Conservation (phyloP, 2,797 vertebrate genomes). For the Sebastes hubbsi region DNA sequence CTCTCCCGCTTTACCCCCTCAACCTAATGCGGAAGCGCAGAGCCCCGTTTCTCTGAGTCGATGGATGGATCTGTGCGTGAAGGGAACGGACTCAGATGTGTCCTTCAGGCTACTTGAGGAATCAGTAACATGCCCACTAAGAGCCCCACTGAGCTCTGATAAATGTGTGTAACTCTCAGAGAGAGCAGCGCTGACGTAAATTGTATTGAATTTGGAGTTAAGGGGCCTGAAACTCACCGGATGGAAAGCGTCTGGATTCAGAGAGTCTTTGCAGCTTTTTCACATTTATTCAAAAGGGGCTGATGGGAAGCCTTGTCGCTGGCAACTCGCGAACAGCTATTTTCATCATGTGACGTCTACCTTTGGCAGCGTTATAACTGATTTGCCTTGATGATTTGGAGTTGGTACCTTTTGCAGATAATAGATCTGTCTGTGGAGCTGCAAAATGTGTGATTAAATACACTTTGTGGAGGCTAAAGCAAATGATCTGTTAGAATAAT, state of each 20-base stretch:
- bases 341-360: constrained; percentile 20
- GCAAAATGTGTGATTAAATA: not conserved
- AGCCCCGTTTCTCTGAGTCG: constrained; percentile 17
- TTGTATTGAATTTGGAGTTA: constrained; percentile 54
- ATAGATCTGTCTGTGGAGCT: not conserved
- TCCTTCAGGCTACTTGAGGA: constrained; percentile 54
- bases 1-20: not conserved
- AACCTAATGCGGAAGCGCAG: constrained; percentile 6
- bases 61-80: constrained; percentile 22
- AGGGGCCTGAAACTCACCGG: constrained; percentile 31
- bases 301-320: constrained; percentile 6
- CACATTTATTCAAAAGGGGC: not conserved
- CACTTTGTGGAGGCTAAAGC: not conserved
- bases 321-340: not conserved
- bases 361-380: constrained; percentile 13
- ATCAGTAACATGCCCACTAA: constrained; percentile 41
- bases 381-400: not conserved
- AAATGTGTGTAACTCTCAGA: constrained; percentile 42
- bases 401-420: constrained; percentile 11
- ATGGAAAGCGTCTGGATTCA: not conserved
- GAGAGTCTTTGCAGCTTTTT: constrained; percentile 25
- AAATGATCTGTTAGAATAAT: not conserved
- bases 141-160: constrained; percentile 47
- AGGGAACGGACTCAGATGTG: constrained; percentile 38
- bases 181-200: constrained; percentile 27